These are phyloP conservation scores for Steatocranus sp. DNA, from an alignment of 2,797 vertebrate species.

Conservation along the genomic window DNA sequence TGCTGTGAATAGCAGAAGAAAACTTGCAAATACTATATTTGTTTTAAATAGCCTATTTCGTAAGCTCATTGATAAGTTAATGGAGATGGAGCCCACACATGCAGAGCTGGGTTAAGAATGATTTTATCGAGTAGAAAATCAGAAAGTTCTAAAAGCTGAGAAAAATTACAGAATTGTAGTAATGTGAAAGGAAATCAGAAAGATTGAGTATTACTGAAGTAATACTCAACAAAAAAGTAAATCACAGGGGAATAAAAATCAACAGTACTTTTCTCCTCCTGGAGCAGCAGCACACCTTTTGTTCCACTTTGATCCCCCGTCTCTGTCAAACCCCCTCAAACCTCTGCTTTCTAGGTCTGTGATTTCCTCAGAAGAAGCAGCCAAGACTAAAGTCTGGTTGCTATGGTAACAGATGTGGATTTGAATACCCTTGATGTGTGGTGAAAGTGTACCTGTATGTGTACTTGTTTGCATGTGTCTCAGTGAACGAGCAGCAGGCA, in stretches of 20 bases:
- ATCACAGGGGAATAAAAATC: background rate
- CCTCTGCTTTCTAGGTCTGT: conserved; percentile 14
- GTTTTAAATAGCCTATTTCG: background rate
- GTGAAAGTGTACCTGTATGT: background rate
- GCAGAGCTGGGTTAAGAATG: background rate
- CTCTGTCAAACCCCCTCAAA: background rate
- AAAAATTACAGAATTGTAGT: background rate
- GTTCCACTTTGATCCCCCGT: conserved; percentile 14
- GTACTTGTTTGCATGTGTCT: background rate
- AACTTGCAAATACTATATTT: background rate
- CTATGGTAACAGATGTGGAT: conserved; percentile 27
- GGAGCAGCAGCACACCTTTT: background rate
- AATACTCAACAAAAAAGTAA: background rate
- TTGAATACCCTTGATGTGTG: conserved; percentile 5
- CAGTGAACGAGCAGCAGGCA: background rate
- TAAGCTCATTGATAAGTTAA: background rate
- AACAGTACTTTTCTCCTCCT: background rate
- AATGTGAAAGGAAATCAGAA: background rate
- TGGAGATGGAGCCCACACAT: background rate
- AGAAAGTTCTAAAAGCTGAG: background rate
- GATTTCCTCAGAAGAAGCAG: conserved; percentile 11
- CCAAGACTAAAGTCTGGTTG: conserved; percentile 14
- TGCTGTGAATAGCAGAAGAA: background rate
- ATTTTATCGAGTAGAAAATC: background rate
- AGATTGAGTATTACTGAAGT: background rate